A percentile compares a stretch with the other conserved stretches of the same genome.
Evolutionary conservation across 2,113 vertebrate genomes (phyloP).

Genomic region (Amphiprion percula): DNA sequence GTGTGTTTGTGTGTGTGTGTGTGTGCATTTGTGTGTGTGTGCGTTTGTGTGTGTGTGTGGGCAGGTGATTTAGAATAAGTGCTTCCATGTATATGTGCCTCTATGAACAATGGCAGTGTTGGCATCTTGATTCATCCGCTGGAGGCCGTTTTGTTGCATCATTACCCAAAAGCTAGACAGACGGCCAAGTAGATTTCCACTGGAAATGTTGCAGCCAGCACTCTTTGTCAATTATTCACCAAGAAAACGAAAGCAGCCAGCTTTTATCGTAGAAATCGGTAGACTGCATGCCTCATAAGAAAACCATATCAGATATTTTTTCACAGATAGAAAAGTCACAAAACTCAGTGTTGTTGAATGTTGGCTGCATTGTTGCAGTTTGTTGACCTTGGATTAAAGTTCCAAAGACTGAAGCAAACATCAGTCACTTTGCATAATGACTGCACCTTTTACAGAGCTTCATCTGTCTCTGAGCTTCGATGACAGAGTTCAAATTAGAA

Average conservation of each 20-base stretch:
- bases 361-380: background rate
- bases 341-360: slow-evolving; percentile 10
- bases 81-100: background rate
- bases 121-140: slow-evolving; percentile 50
- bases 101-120: slow-evolving; percentile 1
- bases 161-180: slow-evolving; percentile 24
- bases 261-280: slow-evolving; percentile 33
- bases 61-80: slow-evolving; percentile 6
- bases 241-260: slow-evolving; percentile 19
- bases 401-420: slow-evolving; percentile 11
- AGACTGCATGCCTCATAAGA: background rate
- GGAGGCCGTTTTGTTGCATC: slow-evolving; percentile 28
- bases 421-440: slow-evolving; percentile 35
- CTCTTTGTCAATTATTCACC: slow-evolving; percentile 22
- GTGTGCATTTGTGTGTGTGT: slow-evolving; percentile 1
- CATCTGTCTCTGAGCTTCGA: slow-evolving; percentile 7
- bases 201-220: slow-evolving; percentile 1
- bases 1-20: slow-evolving; percentile 6
- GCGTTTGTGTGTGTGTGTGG: background rate
- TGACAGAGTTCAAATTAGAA: slow-evolving; percentile 41
- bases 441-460: slow-evolving; percentile 10
- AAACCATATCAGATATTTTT: background rate
- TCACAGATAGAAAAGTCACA: background rate
- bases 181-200: slow-evolving; percentile 26
- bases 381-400: slow-evolving; percentile 42